Conservation (phyloP, 2,797 vertebrate species). For the Siniperca obscura region DNA sequence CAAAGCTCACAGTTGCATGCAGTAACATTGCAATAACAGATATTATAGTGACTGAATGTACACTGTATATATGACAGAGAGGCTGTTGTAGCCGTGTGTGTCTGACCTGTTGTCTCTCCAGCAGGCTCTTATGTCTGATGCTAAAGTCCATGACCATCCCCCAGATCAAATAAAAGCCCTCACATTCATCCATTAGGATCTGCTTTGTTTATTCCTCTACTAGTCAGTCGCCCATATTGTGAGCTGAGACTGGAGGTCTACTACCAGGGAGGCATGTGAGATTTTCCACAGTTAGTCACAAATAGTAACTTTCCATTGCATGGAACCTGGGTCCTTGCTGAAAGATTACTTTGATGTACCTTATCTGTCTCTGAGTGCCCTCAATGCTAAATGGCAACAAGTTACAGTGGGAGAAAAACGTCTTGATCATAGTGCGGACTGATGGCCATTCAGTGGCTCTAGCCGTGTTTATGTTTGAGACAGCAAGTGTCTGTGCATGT, state of each 20-base stretch:
- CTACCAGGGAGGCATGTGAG: slow-evolving; percentile 46
- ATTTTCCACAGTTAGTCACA: slow-evolving; percentile 68
- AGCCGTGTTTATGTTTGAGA: slow-evolving; percentile 47
- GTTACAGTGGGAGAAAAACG: slow-evolving; percentile 52
- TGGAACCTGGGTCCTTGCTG: slow-evolving; percentile 32
- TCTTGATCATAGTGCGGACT: slow-evolving; percentile 58
- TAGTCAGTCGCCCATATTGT: slow-evolving; percentile 29
- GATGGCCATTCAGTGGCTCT: slow-evolving; percentile 53
- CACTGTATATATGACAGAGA: slow-evolving; percentile 13
- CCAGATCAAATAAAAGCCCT: slow-evolving; percentile 61
- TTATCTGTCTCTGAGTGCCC: slow-evolving; percentile 64
- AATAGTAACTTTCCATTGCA: slow-evolving; percentile 78
- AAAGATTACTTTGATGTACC: slow-evolving; percentile 64
- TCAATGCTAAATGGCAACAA: slow-evolving; percentile 62
- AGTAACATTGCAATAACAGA: neutral
- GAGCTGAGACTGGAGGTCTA: slow-evolving; percentile 52
- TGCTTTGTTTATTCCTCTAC: slow-evolving; percentile 64
- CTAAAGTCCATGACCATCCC: slow-evolving; percentile 39
- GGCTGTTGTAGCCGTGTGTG: neutral
- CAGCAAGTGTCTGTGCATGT: slow-evolving; percentile 18
- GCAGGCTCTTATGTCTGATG: slow-evolving; percentile 25
- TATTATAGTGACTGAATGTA: neutral
- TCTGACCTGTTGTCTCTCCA: slow-evolving; percentile 39
- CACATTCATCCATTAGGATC: slow-evolving; percentile 66
- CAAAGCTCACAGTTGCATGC: slow-evolving; percentile 10